These are phyloP conservation scores for Lucinisca nassula DNA, from an alignment of 2,888 invertebrate species.

Conservation along the genomic window DNA sequence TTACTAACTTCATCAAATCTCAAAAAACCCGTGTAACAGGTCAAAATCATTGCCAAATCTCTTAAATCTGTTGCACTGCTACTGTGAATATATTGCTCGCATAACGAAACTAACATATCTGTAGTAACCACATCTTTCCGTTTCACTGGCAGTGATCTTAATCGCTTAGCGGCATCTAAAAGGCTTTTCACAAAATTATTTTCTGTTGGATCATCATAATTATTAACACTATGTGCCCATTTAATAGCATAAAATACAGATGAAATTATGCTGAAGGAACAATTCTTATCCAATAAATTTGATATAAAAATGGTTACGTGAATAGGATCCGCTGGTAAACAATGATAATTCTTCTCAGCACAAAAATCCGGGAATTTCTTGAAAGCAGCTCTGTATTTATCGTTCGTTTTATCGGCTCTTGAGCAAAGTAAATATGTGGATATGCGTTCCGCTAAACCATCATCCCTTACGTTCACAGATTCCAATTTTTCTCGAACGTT, in stretches of 20 bases:
- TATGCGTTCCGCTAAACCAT: neutral
- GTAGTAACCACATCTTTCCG: constrained; percentile 42
- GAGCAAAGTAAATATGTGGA: constrained; percentile 20
- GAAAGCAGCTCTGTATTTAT: constrained; percentile 31
- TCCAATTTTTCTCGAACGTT: neutral
- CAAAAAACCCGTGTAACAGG: constrained; percentile 26
- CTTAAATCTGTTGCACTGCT: constrained; percentile 1
- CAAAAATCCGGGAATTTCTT: constrained; percentile 26
- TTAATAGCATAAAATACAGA: constrained; percentile 49
- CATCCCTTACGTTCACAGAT: neutral
- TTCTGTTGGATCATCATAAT: constrained; percentile 32
- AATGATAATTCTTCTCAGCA: neutral
- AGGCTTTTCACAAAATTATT: constrained; percentile 33
- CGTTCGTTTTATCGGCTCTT: constrained; percentile 36
- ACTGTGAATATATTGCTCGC: constrained; percentile 1
- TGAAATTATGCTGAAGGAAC: constrained; percentile 18
- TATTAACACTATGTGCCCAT: constrained; percentile 42
- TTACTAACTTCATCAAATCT: constrained; percentile 23
- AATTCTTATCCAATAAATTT: constrained; percentile 19
- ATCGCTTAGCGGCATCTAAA: constrained; percentile 40
- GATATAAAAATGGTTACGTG: constrained; percentile 48
- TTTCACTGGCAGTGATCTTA: constrained; percentile 27
- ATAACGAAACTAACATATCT: constrained; percentile 39
- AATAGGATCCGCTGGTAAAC: constrained; percentile 34
- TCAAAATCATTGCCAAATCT: constrained; percentile 12